These are phyloP conservation scores for Heptranchias perlo DNA, from an alignment of 2,113 vertebrate species.

Conservation along the genomic window DNA sequence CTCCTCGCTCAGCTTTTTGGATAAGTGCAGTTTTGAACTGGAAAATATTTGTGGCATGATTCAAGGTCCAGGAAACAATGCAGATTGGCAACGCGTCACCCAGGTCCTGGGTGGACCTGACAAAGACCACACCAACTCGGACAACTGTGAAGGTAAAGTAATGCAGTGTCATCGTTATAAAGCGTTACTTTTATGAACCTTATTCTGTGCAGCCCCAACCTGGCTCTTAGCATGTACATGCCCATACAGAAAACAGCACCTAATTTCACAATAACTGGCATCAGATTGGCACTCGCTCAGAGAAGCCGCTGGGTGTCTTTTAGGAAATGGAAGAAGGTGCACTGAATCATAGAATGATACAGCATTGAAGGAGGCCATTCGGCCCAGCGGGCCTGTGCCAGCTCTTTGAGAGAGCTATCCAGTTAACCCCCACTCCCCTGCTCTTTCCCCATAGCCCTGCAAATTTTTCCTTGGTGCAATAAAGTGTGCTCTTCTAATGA, in stretches of 20 bases:
- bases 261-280: neutral
- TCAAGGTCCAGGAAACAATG: constrained; percentile 64
- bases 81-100: constrained; percentile 63
- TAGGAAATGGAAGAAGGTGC: neutral
- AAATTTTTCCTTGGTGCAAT: neutral
- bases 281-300: neutral
- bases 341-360: neutral
- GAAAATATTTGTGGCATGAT: constrained; percentile 87
- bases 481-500: neutral
- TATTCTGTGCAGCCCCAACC: neutral
- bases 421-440: neutral
- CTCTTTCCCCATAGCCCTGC: neutral
- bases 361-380: too few relatives aligned
- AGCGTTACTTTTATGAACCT: neutral
- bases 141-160: constrained; percentile 71
- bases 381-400: neutral
- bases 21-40: constrained; percentile 81
- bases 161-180: neutral
- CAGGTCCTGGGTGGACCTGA: constrained; percentile 56
- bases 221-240: neutral
- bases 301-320: neutral
- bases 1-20: constrained; percentile 75
- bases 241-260: neutral
- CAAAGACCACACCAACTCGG: constrained; percentile 74
- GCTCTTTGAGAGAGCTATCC: neutral